Base-by-base conservation (phyloP, 2,888 invertebrate species). In the Oscheius myriophilus region DNA sequence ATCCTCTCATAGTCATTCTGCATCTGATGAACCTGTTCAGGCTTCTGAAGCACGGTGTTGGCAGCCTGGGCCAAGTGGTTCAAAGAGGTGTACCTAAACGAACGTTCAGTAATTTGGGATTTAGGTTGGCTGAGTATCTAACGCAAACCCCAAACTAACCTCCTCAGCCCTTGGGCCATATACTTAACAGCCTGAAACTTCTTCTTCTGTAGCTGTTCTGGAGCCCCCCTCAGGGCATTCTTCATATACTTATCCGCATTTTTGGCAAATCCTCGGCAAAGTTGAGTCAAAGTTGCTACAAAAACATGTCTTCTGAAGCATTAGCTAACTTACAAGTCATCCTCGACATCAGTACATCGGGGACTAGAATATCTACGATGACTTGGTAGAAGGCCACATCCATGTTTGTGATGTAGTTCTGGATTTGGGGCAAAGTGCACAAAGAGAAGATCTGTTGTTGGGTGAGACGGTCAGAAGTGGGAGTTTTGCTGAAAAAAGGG, bases 41-140 rank as follows among this genome's bases (percentile, higher is more conserved):
- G 92, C 89, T 96, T 97, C 88, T 94, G 93, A 78, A 97, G 91
- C 67, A 97, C 96, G 63, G 96, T 95, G 64, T 96, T 90, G 7
- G 96, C 96, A 58, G 95, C 95, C 88, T 93, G 92, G 73, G 97
- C 96, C 84, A 97, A 90, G 89, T 97, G 97, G 89, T 97, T 97
- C 73, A 98, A 90, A 39, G 95, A 95, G 9, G 97, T 97, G 89
- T 97, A 97, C 39, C 79, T 72, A 62, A 25, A 58, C 16, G 1
- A 41, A 33, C 53, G 23, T 16, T 3, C 6, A 4, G 2, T 12
- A 14, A 26, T 7, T 46, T 16, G 3, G 46, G 18, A 7, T 46
- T 18, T 3, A 4, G 46, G 4, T 6, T 46, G 3, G 11, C 3
- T 46, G n/a, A 46, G 46, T 16, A 26, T 11, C 16, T 3, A n/a